These are phyloP conservation scores for Limnephilus lunatus DNA, from an alignment of 2,888 invertebrate species.

Conservation along the genomic window DNA sequence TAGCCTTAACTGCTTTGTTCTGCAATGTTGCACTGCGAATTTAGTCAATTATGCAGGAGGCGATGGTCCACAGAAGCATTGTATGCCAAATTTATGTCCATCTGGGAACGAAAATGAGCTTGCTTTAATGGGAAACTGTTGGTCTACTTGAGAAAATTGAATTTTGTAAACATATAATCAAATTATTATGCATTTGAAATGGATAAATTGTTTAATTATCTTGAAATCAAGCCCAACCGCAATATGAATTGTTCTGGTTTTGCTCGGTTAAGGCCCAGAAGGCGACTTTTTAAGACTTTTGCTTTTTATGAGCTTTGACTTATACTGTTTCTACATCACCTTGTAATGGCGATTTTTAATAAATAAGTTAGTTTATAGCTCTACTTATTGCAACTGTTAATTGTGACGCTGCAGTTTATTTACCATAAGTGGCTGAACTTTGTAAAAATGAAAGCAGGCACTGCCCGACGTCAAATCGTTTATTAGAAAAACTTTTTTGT, in stretches of 20 bases:
- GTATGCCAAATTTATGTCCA: not conserved
- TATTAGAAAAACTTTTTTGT: not conserved
- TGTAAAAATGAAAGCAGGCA: not conserved
- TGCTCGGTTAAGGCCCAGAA: not conserved
- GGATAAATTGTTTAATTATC: not conserved
- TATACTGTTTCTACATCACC: too few species aligned
- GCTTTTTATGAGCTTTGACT: too few species aligned
- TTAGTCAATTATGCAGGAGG: not conserved
- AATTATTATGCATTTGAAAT: not conserved
- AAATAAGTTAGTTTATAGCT: too few species aligned
- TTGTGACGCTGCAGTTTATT: not conserved
- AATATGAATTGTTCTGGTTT: not conserved
- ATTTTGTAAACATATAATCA: not conserved
- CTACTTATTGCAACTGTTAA: not conserved
- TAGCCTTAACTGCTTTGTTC: constrained; percentile 12
- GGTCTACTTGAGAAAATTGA: not conserved
- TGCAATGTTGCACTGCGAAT: constrained; percentile 13
- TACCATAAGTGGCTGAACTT: not conserved
- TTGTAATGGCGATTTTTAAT: too few species aligned
- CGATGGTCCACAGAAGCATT: not conserved
- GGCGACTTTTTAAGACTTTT: too few species aligned
- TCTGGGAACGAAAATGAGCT: not conserved
- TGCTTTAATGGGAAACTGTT: not conserved
- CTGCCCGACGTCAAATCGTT: not conserved
- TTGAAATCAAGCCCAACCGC: not conserved